These are phyloP conservation scores for Cyaniris semiargus DNA, from an alignment of 2,888 invertebrate genomes.

Conservation along the genomic window DNA sequence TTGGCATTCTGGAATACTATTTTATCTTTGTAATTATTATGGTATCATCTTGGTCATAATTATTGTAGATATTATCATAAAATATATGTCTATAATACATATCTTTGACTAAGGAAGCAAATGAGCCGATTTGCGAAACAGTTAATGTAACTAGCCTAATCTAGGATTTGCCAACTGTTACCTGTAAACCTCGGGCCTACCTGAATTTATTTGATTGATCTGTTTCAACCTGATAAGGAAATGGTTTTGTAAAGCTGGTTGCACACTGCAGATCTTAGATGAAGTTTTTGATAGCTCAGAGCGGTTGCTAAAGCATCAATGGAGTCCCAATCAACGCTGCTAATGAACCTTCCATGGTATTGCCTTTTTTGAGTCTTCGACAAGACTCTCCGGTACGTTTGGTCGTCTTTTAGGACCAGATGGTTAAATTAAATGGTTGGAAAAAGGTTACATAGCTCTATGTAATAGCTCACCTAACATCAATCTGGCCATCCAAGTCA, in stretches of 20 bases:
- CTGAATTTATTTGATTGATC: slow-evolving; percentile 30
- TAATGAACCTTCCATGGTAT: not conserved
- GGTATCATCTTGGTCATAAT: not conserved
- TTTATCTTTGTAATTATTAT: too few species aligned
- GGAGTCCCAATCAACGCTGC: not conserved
- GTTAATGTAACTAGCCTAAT: slow-evolving; percentile 29
- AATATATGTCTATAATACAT: not conserved
- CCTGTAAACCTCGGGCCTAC: slow-evolving; percentile 20
- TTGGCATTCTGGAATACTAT: not conserved
- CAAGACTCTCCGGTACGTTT: too few species aligned
- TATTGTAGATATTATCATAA: not conserved
- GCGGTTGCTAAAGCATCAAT: not conserved
- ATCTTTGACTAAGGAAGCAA: not conserved
- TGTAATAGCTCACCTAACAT: too few species aligned
- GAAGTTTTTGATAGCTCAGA: not conserved
- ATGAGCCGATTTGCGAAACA: slow-evolving; percentile 31
- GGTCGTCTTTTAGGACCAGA: too few species aligned
- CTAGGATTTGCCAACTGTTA: slow-evolving; percentile 9
- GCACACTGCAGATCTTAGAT: not conserved
- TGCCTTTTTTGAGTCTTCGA: too few species aligned
- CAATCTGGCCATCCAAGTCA: not conserved
- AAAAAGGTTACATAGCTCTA: too few species aligned
- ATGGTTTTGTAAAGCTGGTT: not conserved
- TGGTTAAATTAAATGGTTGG: too few species aligned
- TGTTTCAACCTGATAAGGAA: slow-evolving; percentile 16